Percentiles rank a stretch among this genome's conserved stretches.
Conservation (phyloP, 1,140 invertebrate species). For the Drusus annulatus region DNA sequence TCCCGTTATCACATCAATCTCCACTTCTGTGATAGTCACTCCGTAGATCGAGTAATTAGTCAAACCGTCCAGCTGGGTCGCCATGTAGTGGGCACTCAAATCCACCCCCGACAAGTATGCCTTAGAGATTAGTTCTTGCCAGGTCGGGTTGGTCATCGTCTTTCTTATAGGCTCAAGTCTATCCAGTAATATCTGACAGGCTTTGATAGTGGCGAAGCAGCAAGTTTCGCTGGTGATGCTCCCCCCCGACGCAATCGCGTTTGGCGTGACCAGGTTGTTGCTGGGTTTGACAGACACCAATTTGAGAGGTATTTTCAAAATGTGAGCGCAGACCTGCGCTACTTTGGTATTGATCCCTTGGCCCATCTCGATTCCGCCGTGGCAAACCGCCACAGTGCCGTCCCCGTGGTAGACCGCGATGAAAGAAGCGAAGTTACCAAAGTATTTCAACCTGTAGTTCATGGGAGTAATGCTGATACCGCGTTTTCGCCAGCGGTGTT, state of each 20-base stretch:
- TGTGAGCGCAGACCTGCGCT: slow-evolving; percentile 82
- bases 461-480: slow-evolving; percentile 80
- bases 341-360: slow-evolving; percentile 88
- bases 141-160: slow-evolving; percentile 71
- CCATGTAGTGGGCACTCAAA: slow-evolving; percentile 78
- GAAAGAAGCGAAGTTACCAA: slow-evolving; percentile 75
- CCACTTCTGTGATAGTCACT: slow-evolving; percentile 76
- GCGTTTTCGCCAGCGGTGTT: slow-evolving; percentile 85
- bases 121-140: slow-evolving; percentile 74
- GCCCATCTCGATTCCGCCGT: slow-evolving; percentile 89
- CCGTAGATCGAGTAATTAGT: slow-evolving; percentile 77
- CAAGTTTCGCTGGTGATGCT: slow-evolving; percentile 72
- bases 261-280: slow-evolving; percentile 76
- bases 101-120: slow-evolving; percentile 74
- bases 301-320: slow-evolving; percentile 79
- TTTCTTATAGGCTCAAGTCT: slow-evolving; percentile 75
- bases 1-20: slow-evolving; percentile 85
- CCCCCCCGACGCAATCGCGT: slow-evolving; percentile 77
- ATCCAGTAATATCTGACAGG: slow-evolving; percentile 76
- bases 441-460: slow-evolving; percentile 75
- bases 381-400: slow-evolving; percentile 82
- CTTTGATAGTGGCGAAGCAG: slow-evolving; percentile 75
- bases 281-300: slow-evolving; percentile 80
- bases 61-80: slow-evolving; percentile 69
- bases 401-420: slow-evolving; percentile 83